phyloP scores from a whole-genome alignment of 2,888 invertebrate species.

The Tachina grossa region DNA sequence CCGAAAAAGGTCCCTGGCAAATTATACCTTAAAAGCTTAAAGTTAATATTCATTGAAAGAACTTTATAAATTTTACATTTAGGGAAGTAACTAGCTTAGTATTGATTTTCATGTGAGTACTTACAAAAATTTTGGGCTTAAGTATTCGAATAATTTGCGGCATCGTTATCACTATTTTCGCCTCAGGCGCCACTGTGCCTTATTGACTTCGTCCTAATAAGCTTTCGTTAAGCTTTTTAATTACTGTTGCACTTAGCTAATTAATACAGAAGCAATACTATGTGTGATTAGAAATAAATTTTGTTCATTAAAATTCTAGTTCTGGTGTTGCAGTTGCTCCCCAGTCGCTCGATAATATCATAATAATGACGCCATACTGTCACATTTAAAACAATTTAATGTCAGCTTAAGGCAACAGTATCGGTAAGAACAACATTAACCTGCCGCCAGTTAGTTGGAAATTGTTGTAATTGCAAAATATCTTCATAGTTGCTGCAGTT shows the following conservation, averaged over 20 bases:
- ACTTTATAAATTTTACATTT: too few relatives aligned
- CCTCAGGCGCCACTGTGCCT: not conserved
- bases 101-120: too few relatives aligned
- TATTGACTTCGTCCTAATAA: not conserved
- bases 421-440: constrained; percentile 46
- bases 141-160: too few relatives aligned
- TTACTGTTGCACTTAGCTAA: constrained; percentile 23
- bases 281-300: constrained; percentile 19
- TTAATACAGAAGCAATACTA: constrained; percentile 37
- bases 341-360: constrained; percentile 66
- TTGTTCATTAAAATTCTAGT: constrained; percentile 65
- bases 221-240: constrained; percentile 5
- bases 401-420: constrained; percentile 62
- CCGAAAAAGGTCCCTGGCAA: too few relatives aligned
- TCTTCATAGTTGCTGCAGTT: constrained; percentile 38
- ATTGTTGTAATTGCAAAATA: constrained; percentile 40
- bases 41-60: too few relatives aligned
- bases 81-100: too few relatives aligned
- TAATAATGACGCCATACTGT: constrained; percentile 71
- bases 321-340: constrained; percentile 40
- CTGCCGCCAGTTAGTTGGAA: constrained; percentile 50
- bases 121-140: too few relatives aligned
- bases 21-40: too few relatives aligned
- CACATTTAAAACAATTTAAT: constrained; percentile 69
- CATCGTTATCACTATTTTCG: not conserved